Percentiles rank a stretch among this genome's conserved stretches.
phyloP scores from a whole-genome alignment of 2,113 vertebrate species.

The Lepisosteus oculatus region DNA sequence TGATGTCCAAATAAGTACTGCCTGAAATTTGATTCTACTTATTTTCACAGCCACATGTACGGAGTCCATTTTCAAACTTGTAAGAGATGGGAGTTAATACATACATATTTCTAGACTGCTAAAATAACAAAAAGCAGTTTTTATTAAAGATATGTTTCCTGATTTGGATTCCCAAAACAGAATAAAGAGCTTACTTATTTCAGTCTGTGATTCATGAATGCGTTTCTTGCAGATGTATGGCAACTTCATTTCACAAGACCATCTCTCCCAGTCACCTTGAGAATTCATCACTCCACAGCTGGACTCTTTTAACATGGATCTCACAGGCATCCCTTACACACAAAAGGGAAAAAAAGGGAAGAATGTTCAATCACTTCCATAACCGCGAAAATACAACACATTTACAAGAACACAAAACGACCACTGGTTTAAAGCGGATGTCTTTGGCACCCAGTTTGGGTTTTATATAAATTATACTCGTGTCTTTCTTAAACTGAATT shows the following conservation, averaged over 20 bases:
- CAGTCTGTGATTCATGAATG: conserved; percentile 30
- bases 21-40: too few species aligned
- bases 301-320: conserved; percentile 50
- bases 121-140: too few species aligned
- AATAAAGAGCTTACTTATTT: conserved; percentile 51
- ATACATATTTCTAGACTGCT: too few species aligned
- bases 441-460: background rate
- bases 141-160: too few species aligned
- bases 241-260: conserved; percentile 66
- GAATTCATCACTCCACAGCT: conserved; percentile 78
- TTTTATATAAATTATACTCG: background rate
- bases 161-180: too few species aligned
- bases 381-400: background rate
- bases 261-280: conserved; percentile 63
- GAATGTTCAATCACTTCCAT: conserved; percentile 16
- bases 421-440: conserved; percentile 13
- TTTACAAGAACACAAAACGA: conserved; percentile 22
- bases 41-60: too few species aligned
- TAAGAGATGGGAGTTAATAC: too few species aligned
- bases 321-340: conserved; percentile 59
- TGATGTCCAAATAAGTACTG: too few species aligned
- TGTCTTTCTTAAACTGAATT: background rate
- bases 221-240: conserved; percentile 87
- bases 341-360: background rate
- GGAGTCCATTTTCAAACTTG: too few species aligned